Evolutionary conservation across 2,113 vertebrate species (phyloP).

Genomic region (Lutjanus erythropterus): DNA sequence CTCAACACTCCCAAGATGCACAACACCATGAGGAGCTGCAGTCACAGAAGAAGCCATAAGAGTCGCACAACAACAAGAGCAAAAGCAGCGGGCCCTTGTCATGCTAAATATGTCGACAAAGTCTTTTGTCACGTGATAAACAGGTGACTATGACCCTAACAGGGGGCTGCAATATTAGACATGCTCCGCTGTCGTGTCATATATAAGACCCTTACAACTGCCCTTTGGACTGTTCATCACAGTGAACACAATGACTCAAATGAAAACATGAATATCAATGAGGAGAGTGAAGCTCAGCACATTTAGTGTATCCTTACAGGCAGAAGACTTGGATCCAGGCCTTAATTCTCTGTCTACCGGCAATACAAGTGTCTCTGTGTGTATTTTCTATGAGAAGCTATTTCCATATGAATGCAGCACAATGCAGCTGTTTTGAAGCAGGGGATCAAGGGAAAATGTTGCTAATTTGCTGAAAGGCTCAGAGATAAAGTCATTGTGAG

Average conservation of each 20-base stretch:
- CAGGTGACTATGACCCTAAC: background rate
- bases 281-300: background rate
- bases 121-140: constrained; percentile 10
- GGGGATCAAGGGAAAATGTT: background rate
- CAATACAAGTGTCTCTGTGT: background rate
- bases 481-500: constrained; percentile 39
- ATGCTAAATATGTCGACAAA: constrained; percentile 2
- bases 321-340: background rate
- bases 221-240: background rate
- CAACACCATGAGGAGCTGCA: background rate
- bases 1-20: background rate
- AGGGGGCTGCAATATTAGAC: background rate
- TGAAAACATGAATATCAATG: constrained; percentile 30
- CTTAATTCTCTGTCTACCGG: background rate
- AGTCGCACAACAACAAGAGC: background rate
- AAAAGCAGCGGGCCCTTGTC: background rate
- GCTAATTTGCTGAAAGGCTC: constrained; percentile 46
- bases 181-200: background rate
- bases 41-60: background rate
- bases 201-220: background rate
- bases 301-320: background rate
- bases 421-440: constrained; percentile 8
- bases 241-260: constrained; percentile 20
- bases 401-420: constrained; percentile 35
- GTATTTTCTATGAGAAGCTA: background rate